These are phyloP conservation scores for Gobio gobio DNA, from an alignment of 2,113 vertebrate species.

Conservation along the genomic window DNA sequence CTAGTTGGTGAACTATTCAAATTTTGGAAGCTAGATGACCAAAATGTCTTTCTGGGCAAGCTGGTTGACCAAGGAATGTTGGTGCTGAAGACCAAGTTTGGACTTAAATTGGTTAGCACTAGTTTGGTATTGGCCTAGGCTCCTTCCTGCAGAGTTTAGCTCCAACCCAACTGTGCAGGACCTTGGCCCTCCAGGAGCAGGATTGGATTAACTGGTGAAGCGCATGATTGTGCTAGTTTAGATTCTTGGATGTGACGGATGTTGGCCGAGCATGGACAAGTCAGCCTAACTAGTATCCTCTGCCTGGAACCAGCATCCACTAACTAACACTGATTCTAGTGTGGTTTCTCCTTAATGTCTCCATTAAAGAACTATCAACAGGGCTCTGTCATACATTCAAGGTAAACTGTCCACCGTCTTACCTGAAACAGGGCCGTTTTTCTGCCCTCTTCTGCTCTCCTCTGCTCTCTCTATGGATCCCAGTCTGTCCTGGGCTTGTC, in stretches of 20 bases:
- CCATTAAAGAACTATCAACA: not conserved
- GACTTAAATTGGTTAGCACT: not conserved
- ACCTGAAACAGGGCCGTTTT: constrained; percentile 87
- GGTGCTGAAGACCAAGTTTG: not conserved
- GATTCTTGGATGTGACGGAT: not conserved
- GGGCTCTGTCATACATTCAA: not conserved
- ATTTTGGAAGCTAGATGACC: not conserved
- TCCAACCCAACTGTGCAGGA: not conserved
- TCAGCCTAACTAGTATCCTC: not conserved
- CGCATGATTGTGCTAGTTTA: not conserved
- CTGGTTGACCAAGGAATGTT: not conserved
- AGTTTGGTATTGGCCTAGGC: not conserved
- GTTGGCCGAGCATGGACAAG: not conserved
- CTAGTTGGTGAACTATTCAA: not conserved
- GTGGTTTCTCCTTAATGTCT: not conserved
- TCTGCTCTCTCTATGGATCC: constrained; percentile 88
- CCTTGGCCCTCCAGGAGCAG: too few species aligned
- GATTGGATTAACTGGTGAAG: not conserved
- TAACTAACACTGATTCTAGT: not conserved
- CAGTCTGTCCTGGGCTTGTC: constrained; percentile 91
- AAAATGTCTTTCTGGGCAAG: not conserved
- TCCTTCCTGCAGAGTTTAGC: too few species aligned
- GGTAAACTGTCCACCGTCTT: constrained; percentile 42
- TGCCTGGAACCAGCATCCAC: not conserved
- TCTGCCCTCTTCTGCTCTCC: constrained; percentile 86